Conservation (phyloP, 2,113 vertebrate species). For the Gasterosteus aculeatus region DNA sequence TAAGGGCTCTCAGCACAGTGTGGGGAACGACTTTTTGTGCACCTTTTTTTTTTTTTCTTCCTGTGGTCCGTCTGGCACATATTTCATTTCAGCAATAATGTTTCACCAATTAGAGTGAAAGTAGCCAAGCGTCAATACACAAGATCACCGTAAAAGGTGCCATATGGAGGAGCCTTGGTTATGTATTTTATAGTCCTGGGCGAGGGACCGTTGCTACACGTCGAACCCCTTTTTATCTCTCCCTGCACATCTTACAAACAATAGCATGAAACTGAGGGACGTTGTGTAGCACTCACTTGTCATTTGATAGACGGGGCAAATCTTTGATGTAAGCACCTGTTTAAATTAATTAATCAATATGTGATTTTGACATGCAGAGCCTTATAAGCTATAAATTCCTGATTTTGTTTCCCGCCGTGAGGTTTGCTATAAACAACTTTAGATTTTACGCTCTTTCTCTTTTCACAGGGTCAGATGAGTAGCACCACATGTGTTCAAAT, state of each 20-base stretch:
- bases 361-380: no score
- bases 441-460: not conserved
- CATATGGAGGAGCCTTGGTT: not conserved
- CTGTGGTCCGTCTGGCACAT: not conserved
- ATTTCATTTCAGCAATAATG: slow-evolving; percentile 5
- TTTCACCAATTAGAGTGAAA: slow-evolving; percentile 7
- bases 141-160: not conserved
- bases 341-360: no score
- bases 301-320: not conserved
- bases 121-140: not conserved
- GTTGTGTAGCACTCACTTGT: not conserved
- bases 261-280: slow-evolving; percentile 1
- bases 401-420: not conserved
- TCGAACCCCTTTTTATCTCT: not conserved
- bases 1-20: slow-evolving; percentile 73
- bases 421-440: not conserved
- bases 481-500: not conserved
- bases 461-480: not conserved
- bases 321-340: slow-evolving; percentile 18
- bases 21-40: slow-evolving; percentile 21
- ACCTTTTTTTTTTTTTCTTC: not conserved
- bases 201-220: not conserved
- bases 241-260: not conserved
- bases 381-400: no score
- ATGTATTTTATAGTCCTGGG: not conserved